phyloP scores from a whole-genome alignment of 2,797 vertebrate species.

The Threskiornis aethiopicus region DNA sequence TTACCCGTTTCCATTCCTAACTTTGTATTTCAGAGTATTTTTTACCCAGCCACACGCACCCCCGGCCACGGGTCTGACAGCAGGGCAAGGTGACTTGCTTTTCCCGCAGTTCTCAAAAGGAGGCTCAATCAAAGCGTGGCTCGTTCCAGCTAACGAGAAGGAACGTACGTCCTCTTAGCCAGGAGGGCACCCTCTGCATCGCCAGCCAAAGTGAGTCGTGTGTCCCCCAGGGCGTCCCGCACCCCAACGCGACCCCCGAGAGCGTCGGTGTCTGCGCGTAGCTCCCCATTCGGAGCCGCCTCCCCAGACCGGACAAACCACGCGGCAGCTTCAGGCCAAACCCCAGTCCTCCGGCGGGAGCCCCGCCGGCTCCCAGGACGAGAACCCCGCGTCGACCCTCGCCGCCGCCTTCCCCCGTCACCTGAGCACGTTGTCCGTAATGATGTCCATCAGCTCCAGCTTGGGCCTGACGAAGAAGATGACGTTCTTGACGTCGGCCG shows the following conservation, averaged over 20 bases:
- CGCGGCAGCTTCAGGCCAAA: fast-evolving
- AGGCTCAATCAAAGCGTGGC: fast-evolving
- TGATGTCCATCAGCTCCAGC: constrained; percentile 96
- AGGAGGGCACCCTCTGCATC: fast-evolving
- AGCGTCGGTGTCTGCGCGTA: fast-evolving
- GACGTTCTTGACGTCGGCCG: constrained; percentile 93
- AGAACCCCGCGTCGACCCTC: fast-evolving
- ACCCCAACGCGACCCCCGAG: fast-evolving
- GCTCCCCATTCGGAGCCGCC: fast-evolving
- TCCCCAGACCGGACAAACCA: neutral
- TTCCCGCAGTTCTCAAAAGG: neutral
- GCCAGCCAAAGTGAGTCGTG: neutral
- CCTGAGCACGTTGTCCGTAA: constrained; percentile 92
- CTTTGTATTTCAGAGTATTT: neutral
- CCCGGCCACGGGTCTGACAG: neutral
- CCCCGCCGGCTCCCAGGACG: neutral
- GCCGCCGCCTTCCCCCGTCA: neutral
- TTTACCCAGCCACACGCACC: fast-evolving
- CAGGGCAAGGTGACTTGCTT: neutral
- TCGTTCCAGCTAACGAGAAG: fast-evolving
- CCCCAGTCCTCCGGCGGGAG: no score
- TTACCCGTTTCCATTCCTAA: fast-evolving
- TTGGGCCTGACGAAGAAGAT: constrained; percentile 95
- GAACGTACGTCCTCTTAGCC: fast-evolving
- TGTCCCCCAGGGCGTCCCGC: fast-evolving